Base-by-base conservation (phyloP, 2,888 invertebrate genomes). In the Agriopis leucophaearia region DNA sequence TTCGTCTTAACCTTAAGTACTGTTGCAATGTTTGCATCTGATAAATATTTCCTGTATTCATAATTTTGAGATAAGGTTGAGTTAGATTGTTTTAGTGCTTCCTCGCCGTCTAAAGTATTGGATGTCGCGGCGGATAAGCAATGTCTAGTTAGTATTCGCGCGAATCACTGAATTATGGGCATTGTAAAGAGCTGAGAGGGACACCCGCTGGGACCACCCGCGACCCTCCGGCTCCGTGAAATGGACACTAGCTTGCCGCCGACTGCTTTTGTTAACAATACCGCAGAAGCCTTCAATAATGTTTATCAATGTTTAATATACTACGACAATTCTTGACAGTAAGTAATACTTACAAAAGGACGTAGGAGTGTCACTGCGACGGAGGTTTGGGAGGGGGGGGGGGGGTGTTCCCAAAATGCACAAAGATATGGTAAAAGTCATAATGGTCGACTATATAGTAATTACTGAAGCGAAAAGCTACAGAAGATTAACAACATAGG, bases 161-260 rank as follows among this genome's bases (percentile, higher is more conserved):
- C 87, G 89, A 90, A 90, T 90, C 88, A 86, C 85, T 90, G 89
- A 93, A 86, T 91, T 91, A 93, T 92, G 88, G 85, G 78, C 83
- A 85, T 88, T 88, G 89, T 91, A 86, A 81, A 82, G 83, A 84
- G 79, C 70, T 83, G 80, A 81, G 83, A 78, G 73, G 81, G 83
- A 79, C 86, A 77, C 92, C 92, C 86, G 91, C 91, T 90, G 92
- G 80, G 92, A 91, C 92, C 93, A 92, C 93, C 92, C 92, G 91
- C 82, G 87, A 79, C 72, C 78, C 74, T 69, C 78, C 70, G 74
- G 75, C 75, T 74, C 75, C 78, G 73, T 79, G 73, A 79, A 79
- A 79, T 73, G 72, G 69, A 76, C 74, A 76, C 70, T 75, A 74
- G 71, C 73, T 77, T 74, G 70, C 74, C 78, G 74, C 52, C 71